Evolutionary conservation across 2,888 invertebrate genomes (phyloP).

Genomic region (Scaptomyza polygonia): DNA sequence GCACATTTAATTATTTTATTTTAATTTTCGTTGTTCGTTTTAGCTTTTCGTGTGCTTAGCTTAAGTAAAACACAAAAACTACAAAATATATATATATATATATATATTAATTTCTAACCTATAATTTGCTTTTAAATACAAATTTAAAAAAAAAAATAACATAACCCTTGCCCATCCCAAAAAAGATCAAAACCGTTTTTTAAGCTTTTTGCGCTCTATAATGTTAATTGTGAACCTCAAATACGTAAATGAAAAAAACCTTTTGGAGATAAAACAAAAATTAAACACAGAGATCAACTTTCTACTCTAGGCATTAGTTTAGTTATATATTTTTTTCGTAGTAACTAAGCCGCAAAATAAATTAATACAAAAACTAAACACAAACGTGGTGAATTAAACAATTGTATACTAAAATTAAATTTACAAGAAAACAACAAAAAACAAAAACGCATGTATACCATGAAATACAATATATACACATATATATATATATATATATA

Average conservation of each 20-base stretch:
- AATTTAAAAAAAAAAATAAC: background rate
- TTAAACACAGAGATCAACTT: constrained; percentile 26
- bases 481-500: background rate
- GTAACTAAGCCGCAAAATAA: constrained; percentile 52
- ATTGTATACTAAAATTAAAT: constrained; percentile 68
- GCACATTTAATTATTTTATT: constrained; percentile 29
- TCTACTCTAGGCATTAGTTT: constrained; percentile 66
- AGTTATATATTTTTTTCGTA: constrained; percentile 69
- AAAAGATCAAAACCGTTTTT: constrained; percentile 17
- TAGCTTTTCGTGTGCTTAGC: constrained; percentile 46
- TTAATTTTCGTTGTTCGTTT: constrained; percentile 11
- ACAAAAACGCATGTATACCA: constrained; percentile 52
- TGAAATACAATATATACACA: constrained; percentile 47
- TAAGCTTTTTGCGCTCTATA: constrained; percentile 45
- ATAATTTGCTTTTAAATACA: constrained; percentile 14
- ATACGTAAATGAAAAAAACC: constrained; percentile 53
- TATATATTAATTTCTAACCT: constrained; percentile 15
- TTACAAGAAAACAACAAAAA: constrained; percentile 31
- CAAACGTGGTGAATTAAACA: constrained; percentile 43
- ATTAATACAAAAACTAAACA: constrained; percentile 33
- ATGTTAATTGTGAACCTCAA: constrained; percentile 58
- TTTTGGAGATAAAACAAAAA: constrained; percentile 16
- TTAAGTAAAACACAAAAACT: constrained; percentile 31
- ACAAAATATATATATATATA: no score
- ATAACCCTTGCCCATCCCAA: background rate